Evolutionary conservation across 2,797 vertebrate genomes (phyloP), one percentile per base, ranked within the genome.

Genomic region (Artibeus jamaicensis): DNA sequence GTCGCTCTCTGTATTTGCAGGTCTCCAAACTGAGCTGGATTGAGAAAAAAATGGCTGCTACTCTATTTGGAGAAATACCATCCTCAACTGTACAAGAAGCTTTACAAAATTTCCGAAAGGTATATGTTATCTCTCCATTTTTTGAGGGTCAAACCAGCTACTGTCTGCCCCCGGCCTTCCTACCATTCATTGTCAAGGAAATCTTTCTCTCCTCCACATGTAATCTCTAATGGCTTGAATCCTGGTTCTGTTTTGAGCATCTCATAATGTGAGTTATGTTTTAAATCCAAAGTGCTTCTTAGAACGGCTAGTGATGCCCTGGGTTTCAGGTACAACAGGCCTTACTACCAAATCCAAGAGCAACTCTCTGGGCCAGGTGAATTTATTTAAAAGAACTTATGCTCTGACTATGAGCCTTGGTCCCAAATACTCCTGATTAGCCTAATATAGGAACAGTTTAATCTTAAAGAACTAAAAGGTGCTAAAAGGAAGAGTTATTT

Each of bases 21-120:
- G 99, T 99, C 87, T 99, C 99, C 92, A 99, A 99, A 97, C 98
- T 99, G 93, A 99, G 99, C 9, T 99, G 99, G 99, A 98, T 99
- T 95, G 99, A 99, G 98, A 99, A 99, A 97, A 99, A 99, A 98
- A 99, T 99, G 87, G 99, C 99, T 89, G 96, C 99, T 92, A 98
- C 99, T 68, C 98, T 99, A 48, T 99, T 99, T 98, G 99, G 99
- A 92, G 98, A 99, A 91, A 99, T 99, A 95, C 99, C 99, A 18
- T 99, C 98, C 92, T 99, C 99, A 95, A 99, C 99, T 14, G 89
- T 99, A 76, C 98, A 99, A 93, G 99, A 99, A 73, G 99, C 99
- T 77, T 97, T 99, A 89, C 98, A 98, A 84, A 99, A 99, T 97
- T 99, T 99, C 95, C 99, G 99, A 6, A 99, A 99, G 99, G 99